Evolutionary conservation across 2,113 vertebrate genomes (phyloP).

Genomic region (Thamnophis sirtalis): DNA sequence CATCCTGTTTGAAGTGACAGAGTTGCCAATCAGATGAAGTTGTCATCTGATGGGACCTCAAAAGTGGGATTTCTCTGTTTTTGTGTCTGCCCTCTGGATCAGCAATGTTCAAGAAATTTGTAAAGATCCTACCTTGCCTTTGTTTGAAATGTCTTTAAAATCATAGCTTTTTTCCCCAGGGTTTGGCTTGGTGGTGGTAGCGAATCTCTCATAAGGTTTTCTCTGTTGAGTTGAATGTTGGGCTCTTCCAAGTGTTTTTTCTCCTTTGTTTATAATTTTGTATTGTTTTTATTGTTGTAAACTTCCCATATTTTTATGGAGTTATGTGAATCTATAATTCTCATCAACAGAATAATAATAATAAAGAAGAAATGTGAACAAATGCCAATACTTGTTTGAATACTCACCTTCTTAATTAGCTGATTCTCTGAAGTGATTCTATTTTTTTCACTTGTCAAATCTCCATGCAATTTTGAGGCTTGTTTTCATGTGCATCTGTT

Average conservation of each 20-base stretch:
- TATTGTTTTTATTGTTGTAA: background rate
- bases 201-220: background rate
- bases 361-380: background rate
- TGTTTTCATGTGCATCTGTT: conserved; percentile 8
- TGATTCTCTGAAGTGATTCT: background rate
- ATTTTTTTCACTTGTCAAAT: conserved; percentile 4
- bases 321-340: background rate
- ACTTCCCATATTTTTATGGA: background rate
- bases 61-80: background rate
- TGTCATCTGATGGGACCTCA: background rate
- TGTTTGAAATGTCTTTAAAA: background rate
- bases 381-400: background rate
- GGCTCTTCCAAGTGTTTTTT: background rate
- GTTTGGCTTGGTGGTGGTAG: background rate
- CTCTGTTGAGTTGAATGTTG: background rate
- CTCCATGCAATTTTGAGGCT: background rate
- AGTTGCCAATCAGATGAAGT: background rate
- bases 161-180: background rate
- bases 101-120: background rate
- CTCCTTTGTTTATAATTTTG: background rate
- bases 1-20: background rate
- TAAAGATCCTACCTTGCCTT: background rate
- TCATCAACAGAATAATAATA: background rate
- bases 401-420: background rate
- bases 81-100: background rate